Conservation (phyloP, 2,113 vertebrate genomes). For the Halcyon malimbica region DNA sequence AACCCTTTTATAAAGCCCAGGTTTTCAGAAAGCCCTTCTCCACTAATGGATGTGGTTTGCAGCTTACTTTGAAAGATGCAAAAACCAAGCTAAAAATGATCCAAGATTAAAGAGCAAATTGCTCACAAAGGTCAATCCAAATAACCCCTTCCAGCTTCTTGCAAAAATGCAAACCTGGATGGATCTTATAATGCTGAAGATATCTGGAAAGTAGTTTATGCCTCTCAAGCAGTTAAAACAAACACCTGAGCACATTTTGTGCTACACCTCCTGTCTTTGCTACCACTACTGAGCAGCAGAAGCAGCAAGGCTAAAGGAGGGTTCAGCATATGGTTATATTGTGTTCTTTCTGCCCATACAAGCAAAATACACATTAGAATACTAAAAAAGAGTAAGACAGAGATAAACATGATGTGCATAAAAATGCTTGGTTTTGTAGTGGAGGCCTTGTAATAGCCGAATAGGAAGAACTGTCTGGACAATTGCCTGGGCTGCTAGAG, state of each 20-base stretch:
- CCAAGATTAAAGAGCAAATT: not conserved
- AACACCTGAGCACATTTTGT: not conserved
- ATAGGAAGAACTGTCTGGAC: not conserved
- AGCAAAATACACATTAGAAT: not conserved
- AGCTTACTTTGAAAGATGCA: not conserved
- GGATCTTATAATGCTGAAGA: not conserved
- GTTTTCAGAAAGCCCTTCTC: not conserved
- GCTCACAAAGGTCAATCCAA: not conserved
- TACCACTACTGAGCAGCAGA: not conserved
- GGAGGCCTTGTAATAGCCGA: not conserved
- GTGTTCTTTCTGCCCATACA: not conserved
- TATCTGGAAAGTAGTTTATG: not conserved
- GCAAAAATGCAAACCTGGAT: not conserved
- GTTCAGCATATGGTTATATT: not conserved
- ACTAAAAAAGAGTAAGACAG: not conserved
- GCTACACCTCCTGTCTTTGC: not conserved
- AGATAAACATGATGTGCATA: not conserved
- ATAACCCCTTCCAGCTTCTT: not conserved
- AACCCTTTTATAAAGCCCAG: not conserved
- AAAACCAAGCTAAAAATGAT: not conserved
- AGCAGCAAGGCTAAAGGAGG: not conserved
- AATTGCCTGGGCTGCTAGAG: not conserved
- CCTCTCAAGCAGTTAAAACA: not conserved
- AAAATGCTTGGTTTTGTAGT: not conserved
- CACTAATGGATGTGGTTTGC: not conserved